Evolutionary conservation across 2,113 vertebrate genomes (phyloP).

Genomic region (Sylvia atricapilla): DNA sequence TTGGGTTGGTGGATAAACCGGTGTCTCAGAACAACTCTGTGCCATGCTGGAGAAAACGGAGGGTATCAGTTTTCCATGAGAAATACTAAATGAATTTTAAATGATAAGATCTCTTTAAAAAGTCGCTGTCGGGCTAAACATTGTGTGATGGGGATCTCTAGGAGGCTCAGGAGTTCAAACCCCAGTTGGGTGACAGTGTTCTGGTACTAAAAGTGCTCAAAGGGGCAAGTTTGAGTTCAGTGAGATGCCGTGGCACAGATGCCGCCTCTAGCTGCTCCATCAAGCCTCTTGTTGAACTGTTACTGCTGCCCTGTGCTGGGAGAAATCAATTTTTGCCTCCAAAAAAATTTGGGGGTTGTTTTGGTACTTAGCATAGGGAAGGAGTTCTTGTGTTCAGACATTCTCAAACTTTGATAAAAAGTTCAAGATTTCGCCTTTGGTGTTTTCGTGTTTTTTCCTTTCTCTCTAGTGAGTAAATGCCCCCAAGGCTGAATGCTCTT

Average conservation of each 20-base stretch:
- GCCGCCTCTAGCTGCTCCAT: background rate
- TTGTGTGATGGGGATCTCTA: background rate
- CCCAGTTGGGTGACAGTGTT: background rate
- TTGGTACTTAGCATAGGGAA: background rate
- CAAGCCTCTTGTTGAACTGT: fast-evolving
- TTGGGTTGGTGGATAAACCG: background rate
- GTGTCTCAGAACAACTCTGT: fast-evolving
- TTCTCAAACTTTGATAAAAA: background rate
- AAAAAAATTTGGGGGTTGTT: background rate
- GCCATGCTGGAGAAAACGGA: background rate
- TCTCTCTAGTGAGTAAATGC: background rate
- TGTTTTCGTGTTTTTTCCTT: background rate
- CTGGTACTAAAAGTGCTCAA: background rate
- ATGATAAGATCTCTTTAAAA: background rate
- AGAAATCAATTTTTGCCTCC: background rate
- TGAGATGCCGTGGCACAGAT: fast-evolving
- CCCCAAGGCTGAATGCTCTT: background rate
- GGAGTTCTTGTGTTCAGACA: background rate
- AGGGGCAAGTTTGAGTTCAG: background rate
- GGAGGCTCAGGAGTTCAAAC: background rate
- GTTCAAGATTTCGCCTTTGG: background rate
- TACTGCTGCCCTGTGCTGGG: background rate
- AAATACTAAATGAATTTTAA: background rate
- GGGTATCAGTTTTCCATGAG: background rate
- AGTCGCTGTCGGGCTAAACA: background rate